Evolutionary conservation across 2,113 vertebrate species (phyloP), one percentile per base, ranked within the genome.

Genomic region (Rhombomys opimus): DNA sequence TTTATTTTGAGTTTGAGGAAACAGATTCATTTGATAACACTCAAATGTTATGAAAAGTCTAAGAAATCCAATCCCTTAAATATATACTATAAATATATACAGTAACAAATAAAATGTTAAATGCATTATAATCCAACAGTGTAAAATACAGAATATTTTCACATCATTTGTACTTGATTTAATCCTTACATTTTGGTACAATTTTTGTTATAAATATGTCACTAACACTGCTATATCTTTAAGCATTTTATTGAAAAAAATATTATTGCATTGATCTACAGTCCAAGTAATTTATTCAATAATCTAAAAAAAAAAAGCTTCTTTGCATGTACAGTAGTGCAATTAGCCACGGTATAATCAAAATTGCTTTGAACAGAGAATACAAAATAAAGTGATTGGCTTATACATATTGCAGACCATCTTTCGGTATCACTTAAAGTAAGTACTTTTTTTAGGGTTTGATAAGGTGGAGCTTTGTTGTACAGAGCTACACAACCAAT

Each of bases 181-280:
- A 65, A 82, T 92, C 94, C 32, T 89, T 98, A 96, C 84, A 93
- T 98, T 98, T 98, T 97, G 96, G 97, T 98, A 97, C 96, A 80
- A 14, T 97, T 97, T 94, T 97, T 97, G 72, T 98, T 98, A 98
- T 98, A 98, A 98, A 98, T 98, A 97, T 93, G 96, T 97, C 96
- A 98, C 91, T 94, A 98, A 98, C 95, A 98, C 94, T 97, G 38
- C 97, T 98, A 98, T 97, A 97, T 73, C 94, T 97, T 97, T 98
- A 98, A 98, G 96, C 94, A 61, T 97, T 98, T 98, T 98, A 98
- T 98, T 98, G 96, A 98, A 99, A 98, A 99, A 98, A 97, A 98
- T 92, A 98, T 99, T 99, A 99, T 99, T 99, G 99, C 99, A 98
- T 98, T 98, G 98, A 99, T 98, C 98, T 98, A 99, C 98, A 98